These are phyloP conservation scores for Sterna hirundo DNA, from an alignment of 2,113 vertebrate genomes.

Conservation along the genomic window DNA sequence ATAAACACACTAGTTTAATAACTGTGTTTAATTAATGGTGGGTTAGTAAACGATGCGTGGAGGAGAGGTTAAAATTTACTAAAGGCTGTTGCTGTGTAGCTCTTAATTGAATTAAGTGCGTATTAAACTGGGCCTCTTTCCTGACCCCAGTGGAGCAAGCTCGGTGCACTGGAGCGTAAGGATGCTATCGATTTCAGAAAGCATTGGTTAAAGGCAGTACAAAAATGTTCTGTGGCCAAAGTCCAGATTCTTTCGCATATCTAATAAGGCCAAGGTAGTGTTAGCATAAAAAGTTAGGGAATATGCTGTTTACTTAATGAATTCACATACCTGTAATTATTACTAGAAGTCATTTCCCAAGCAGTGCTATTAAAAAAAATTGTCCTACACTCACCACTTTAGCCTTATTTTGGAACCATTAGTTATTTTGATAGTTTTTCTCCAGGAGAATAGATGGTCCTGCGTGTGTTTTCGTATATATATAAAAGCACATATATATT, in stretches of 20 bases:
- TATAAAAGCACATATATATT: background rate
- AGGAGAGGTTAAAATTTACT: constrained; percentile 48
- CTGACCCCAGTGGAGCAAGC: background rate
- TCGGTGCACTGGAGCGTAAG: background rate
- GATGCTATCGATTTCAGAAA: constrained; percentile 29
- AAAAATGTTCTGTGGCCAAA: background rate
- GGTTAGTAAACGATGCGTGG: background rate
- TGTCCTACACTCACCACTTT: background rate
- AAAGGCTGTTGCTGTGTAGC: background rate
- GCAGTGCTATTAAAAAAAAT: background rate
- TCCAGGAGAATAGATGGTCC: background rate
- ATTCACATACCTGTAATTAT: background rate
- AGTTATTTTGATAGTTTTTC: background rate
- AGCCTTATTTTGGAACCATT: background rate
- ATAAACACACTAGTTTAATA: constrained; percentile 15
- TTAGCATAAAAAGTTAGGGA: background rate
- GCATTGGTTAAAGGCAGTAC: constrained; percentile 2
- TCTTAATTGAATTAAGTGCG: constrained; percentile 51
- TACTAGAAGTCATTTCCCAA: background rate
- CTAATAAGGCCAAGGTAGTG: background rate
- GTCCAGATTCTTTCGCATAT: background rate
- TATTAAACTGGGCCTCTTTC: background rate
- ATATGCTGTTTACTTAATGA: background rate
- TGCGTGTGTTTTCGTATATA: background rate
- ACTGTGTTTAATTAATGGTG: constrained; percentile 9